phyloP scores from a whole-genome alignment of 2,113 vertebrate species.

The Nothoprocta perdicaria region DNA sequence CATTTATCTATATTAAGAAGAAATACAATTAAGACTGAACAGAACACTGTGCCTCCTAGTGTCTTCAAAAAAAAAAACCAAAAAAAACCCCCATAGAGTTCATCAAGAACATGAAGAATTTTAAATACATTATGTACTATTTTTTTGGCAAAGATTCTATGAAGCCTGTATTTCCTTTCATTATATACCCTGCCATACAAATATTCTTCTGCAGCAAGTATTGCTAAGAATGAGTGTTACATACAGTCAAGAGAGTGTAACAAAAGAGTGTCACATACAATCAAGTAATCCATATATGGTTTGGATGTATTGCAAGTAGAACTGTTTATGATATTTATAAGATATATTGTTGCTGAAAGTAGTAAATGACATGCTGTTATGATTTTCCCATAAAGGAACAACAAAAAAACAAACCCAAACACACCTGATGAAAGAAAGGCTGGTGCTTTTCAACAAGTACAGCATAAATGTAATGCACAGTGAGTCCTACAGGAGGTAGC shows the following conservation, averaged over 20 bases:
- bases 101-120: background rate
- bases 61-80: background rate
- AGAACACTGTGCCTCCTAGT: background rate
- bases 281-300: background rate
- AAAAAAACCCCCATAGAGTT: background rate
- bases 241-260: background rate
- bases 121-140: background rate
- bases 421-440: background rate
- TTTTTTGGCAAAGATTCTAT: background rate
- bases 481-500: background rate
- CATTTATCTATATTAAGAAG: background rate
- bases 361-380: background rate
- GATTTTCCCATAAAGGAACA: background rate
- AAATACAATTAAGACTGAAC: background rate
- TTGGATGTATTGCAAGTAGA: background rate
- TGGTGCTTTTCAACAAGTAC: background rate
- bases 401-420: background rate
- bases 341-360: constrained; percentile 5
- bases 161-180: background rate
- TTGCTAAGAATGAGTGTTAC: background rate
- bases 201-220: background rate
- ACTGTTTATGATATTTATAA: background rate
- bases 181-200: background rate
- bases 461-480: background rate
- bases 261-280: background rate